Conservation (phyloP, 2,888 invertebrate genomes). For the Gasteruption jaculator region DNA sequence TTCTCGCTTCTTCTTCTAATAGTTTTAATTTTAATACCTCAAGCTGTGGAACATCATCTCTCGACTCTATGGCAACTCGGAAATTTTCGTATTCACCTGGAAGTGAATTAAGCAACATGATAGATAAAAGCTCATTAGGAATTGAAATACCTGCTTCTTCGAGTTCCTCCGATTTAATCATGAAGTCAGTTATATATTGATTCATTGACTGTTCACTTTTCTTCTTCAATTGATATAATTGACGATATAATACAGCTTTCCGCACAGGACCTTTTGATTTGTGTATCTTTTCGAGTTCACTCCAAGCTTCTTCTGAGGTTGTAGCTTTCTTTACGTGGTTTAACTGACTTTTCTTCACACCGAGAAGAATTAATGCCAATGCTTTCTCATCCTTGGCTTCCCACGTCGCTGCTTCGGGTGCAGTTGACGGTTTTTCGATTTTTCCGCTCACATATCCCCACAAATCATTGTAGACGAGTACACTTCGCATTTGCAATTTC, state of each 20-base stretch:
- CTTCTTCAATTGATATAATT: constrained; percentile 22
- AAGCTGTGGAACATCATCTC: no score
- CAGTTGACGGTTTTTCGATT: constrained; percentile 12
- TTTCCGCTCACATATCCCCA: constrained; percentile 17
- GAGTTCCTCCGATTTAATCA: constrained; percentile 21
- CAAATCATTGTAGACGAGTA: constrained; percentile 21
- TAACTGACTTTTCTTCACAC: constrained; percentile 14
- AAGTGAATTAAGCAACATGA: constrained; percentile 25
- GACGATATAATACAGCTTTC: constrained; percentile 24
- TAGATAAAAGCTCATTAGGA: constrained; percentile 24
- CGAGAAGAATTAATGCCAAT: constrained; percentile 18
- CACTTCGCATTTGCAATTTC: constrained; percentile 22
- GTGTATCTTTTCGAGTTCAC: constrained; percentile 12
- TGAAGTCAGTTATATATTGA: constrained; percentile 21
- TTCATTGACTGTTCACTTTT: constrained; percentile 14
- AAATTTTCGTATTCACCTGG: constrained; percentile 24
- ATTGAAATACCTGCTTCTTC: constrained; percentile 23
- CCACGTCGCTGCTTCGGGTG: constrained; percentile 11
- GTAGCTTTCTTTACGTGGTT: constrained; percentile 9
- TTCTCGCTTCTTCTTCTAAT: no score
- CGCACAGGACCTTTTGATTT: constrained; percentile 24
- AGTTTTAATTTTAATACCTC: no score
- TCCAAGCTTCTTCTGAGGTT: constrained; percentile 13
- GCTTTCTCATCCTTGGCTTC: constrained; percentile 20
- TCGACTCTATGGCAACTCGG: no score